Evolutionary conservation across 2,113 vertebrate species (phyloP), one percentile per base, ranked within the genome.

Genomic region (Craseonycteris thonglongyai): DNA sequence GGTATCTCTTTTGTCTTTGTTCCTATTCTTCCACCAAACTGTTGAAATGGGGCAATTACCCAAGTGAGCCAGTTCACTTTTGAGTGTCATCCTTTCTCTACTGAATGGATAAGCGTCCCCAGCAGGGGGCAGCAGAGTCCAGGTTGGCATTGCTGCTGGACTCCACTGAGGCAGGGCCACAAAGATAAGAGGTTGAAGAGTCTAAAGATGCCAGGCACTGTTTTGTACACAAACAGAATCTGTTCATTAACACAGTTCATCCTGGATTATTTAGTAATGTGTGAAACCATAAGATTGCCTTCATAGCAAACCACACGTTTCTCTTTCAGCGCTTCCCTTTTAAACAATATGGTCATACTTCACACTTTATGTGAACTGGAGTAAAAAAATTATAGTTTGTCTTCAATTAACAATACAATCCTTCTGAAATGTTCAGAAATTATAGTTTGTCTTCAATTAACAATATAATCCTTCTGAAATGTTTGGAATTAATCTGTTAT

Each of bases 41-140:
- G 1, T 74, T 22, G 35, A 90, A 33, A 47, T 49, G 35, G n/a
- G n/a, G 22, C 42, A 7, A 2, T 91, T 47, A n/a, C 38, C 16
- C 56, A 84, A 51, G 14, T 65, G 30, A 92, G 66, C 61, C 66
- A 10, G 16, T 22, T 92, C 51, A 51, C 40, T 54, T 71, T 56
- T 38, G 47, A 1, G 0, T 18, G 54, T 28, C 15, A 5, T 63
- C 26, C 45, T n/a, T 83, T 66, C 30, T 18, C 9, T 4, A 26
- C 35, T 19, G 24, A 56, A 63, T 26, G 26, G 33, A 78, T 42
- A 14, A n/a, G 22, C 56, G 47, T 81, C 3, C 10, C 90, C 93
- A 74, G 90, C 42, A 95, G 94, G 80, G 79, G 95, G 90, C 88
- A 88, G 95, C 26, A 35, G 47, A 74, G n/a, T 49, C 85, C n/a